Evolutionary conservation across 2,888 invertebrate species (phyloP).

Genomic region (Drosophila incognita): DNA sequence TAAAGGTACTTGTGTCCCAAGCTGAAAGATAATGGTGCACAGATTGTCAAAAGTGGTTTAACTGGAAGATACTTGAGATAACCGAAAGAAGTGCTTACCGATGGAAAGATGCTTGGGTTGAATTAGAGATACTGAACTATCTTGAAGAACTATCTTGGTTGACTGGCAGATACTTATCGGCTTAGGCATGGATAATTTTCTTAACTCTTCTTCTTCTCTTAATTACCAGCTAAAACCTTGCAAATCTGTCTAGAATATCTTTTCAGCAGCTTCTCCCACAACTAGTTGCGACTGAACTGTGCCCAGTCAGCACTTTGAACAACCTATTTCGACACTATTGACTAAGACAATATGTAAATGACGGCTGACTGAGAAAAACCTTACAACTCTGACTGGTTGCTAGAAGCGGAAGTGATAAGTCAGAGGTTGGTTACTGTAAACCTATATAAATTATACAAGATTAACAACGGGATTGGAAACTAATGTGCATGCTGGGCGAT

Average conservation of each 20-base stretch:
- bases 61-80: not conserved
- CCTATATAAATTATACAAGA: slow-evolving; percentile 29
- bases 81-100: not conserved
- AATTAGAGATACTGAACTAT: not conserved
- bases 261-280: too few species aligned
- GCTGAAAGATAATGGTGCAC: not conserved
- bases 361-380: slow-evolving; percentile 23
- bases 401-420: slow-evolving; percentile 29
- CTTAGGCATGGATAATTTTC: not conserved
- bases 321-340: slow-evolving; percentile 25
- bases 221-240: not conserved
- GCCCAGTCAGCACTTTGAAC: not conserved
- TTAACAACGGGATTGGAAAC: slow-evolving; percentile 3
- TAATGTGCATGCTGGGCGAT: slow-evolving; percentile 12
- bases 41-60: not conserved
- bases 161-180: not conserved
- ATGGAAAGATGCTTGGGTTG: not conserved
- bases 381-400: slow-evolving; percentile 23
- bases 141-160: not conserved
- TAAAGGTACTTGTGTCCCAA: not conserved
- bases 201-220: too few species aligned
- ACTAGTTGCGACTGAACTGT: not conserved
- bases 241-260: too few species aligned
- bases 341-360: slow-evolving; percentile 43
- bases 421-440: slow-evolving; percentile 11